Evolutionary conservation across 2,888 invertebrate species (phyloP).

Genomic region (Melitaea athalia): DNA sequence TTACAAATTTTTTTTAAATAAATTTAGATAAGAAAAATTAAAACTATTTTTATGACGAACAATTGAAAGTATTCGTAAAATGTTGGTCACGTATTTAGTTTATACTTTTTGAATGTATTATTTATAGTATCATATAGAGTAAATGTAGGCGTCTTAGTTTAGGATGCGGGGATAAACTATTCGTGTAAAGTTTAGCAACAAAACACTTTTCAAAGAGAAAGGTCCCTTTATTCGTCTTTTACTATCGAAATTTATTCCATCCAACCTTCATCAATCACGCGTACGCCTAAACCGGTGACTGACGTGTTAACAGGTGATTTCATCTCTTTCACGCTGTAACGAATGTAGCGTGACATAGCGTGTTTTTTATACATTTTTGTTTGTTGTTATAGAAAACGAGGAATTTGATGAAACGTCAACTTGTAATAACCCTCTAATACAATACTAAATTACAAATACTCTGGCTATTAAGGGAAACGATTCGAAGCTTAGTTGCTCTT

Average conservation of each 20-base stretch:
- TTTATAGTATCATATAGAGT: too few species aligned
- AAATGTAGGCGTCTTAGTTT: slow-evolving; percentile 35
- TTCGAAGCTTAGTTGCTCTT: too few species aligned
- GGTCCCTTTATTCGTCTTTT: slow-evolving; percentile 41
- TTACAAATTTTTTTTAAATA: too few species aligned
- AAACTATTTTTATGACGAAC: too few species aligned
- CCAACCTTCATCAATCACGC: slow-evolving; percentile 54
- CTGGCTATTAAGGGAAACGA: too few species aligned
- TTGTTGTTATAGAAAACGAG: not conserved
- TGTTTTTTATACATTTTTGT: slow-evolving; percentile 21
- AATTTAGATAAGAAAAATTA: too few species aligned
- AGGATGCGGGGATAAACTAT: slow-evolving; percentile 54
- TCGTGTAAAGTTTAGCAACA: slow-evolving; percentile 58
- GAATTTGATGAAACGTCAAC: not conserved
- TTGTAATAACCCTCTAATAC: too few species aligned
- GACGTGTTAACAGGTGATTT: slow-evolving; percentile 46
- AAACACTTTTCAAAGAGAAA: slow-evolving; percentile 49
- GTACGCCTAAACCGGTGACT: slow-evolving; percentile 42
- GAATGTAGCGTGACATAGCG: slow-evolving; percentile 30
- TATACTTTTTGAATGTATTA: not conserved
- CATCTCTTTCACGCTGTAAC: slow-evolving; percentile 34
- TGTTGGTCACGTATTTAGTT: not conserved
- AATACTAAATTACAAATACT: too few species aligned
- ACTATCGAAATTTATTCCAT: slow-evolving; percentile 44
- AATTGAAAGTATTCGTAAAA: too few species aligned